Evolutionary conservation across 2,888 invertebrate species (phyloP).

Genomic region (Deroplatys truncata): DNA sequence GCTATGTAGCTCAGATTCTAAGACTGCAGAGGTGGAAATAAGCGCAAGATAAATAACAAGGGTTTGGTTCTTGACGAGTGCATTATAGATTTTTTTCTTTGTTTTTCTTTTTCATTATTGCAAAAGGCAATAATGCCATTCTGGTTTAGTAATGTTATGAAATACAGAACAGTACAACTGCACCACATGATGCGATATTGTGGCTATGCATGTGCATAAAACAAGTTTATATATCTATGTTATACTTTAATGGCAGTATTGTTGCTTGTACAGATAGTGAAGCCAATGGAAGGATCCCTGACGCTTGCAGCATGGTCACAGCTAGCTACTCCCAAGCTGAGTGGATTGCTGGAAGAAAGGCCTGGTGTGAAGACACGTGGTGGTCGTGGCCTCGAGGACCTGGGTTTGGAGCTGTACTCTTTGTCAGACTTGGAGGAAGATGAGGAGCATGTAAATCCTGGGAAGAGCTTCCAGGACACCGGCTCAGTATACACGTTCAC

Average conservation of each 20-base stretch:
- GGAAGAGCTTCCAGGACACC: conserved; percentile 71
- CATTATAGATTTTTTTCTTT: too few relatives aligned
- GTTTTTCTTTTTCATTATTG: too few relatives aligned
- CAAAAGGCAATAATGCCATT: too few relatives aligned
- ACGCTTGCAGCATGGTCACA: conserved; percentile 93
- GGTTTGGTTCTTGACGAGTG: too few relatives aligned
- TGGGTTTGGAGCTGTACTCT: conserved; percentile 67
- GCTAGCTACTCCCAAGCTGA: conserved; percentile 88
- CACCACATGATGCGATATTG: too few relatives aligned
- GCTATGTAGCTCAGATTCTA: too few relatives aligned
- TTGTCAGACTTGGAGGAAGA: conserved; percentile 66
- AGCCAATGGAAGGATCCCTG: conserved; percentile 89
- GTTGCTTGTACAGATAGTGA: conserved; percentile 59
- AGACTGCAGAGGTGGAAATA: too few relatives aligned
- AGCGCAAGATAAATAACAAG: too few relatives aligned
- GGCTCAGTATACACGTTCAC: conserved; percentile 82
- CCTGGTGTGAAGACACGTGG: conserved; percentile 87
- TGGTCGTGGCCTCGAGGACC: conserved; percentile 67
- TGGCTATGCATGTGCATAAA: too few relatives aligned
- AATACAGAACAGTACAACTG: too few relatives aligned
- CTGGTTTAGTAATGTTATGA: too few relatives aligned
- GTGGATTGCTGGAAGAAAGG: conserved; percentile 83
- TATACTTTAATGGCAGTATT: not conserved
- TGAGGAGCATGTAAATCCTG: conserved; percentile 63
- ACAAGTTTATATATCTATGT: too few relatives aligned